These are phyloP conservation scores for Euura saliciscinereae DNA, from an alignment of 1,140 invertebrate species.

Conservation along the genomic window DNA sequence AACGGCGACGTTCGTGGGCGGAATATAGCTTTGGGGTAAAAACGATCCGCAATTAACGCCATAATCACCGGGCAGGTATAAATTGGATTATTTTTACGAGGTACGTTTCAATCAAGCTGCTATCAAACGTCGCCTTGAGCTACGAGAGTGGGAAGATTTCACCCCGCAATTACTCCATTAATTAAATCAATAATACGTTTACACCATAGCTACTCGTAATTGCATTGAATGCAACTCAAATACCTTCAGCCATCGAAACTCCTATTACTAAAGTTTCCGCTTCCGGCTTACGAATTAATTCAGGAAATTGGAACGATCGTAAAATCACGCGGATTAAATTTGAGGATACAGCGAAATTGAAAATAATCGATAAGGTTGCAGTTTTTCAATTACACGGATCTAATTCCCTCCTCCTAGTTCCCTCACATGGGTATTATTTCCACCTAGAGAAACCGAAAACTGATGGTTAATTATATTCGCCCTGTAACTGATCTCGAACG, in stretches of 20 bases:
- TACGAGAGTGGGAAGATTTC: slow-evolving; percentile 49
- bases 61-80: slow-evolving; percentile 46
- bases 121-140: slow-evolving; percentile 54
- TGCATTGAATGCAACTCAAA: neutral
- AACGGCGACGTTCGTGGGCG: neutral
- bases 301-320: too few relatives aligned
- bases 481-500: slow-evolving; percentile 42
- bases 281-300: too few relatives aligned
- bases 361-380: too few relatives aligned
- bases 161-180: slow-evolving; percentile 57
- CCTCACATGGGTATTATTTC: slow-evolving; percentile 12
- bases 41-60: slow-evolving; percentile 55
- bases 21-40: slow-evolving; percentile 34
- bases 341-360: too few relatives aligned
- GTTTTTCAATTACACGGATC: too few relatives aligned
- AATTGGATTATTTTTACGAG: slow-evolving; percentile 59
- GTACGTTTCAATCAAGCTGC: slow-evolving; percentile 56
- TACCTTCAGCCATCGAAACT: neutral
- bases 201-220: slow-evolving; percentile 28
- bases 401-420: neutral
- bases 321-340: too few relatives aligned
- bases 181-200: slow-evolving; percentile 52
- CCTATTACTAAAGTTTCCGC: too few relatives aligned
- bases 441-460: slow-evolving; percentile 55
- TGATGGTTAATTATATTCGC: slow-evolving; percentile 60